Evolutionary conservation across 2,888 invertebrate species (phyloP), one percentile per base, ranked within the genome.

Genomic region (Melieria omissa): DNA sequence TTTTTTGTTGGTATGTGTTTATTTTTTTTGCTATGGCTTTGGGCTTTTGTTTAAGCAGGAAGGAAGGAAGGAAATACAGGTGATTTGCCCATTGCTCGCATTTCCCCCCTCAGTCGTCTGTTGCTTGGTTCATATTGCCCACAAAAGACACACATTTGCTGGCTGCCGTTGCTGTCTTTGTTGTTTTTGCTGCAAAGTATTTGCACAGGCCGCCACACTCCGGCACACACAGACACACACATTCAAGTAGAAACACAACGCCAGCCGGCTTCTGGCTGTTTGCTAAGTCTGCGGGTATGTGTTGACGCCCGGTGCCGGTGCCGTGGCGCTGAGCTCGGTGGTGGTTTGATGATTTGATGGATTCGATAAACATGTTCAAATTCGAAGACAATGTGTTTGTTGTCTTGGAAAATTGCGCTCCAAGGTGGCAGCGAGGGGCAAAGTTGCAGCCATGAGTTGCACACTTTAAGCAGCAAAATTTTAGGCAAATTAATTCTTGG

Each of bases 51-150:
- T 76, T 74, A 74, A 80, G 77, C 81, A 81, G 82, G 84, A 82
- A 80, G 80, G 74, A 78, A 80, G 29, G 75, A 67, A 65, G 82
- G 82, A 83, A 83, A 79, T 80, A 77, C 80, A 82, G 83, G 79
- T 84, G 83, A 83, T 82, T 84, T 82, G 77, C 77, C 64, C 60
- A 78, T 81, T 79, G 80, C 80, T 81, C 75, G 73, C 69, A 62
- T 58, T 70, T 52, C 62, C 44, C 29, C 29, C 29, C 29, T 29
- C 29, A 29, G 29, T 29, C 29, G 29, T 3, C 29, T 29, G 29
- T 3, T 29, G 29, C 29, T 3, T 29, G 3, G 2, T 29, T 3
- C 29, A 29, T 29, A 29, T 29, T 29, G 29, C 29, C 29, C 29
- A 29, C 29, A 29, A 29, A 29, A 29, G 29, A 29, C 29, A 29